These are phyloP conservation scores for Carpatolechia fugitivella DNA, from an alignment of 2,888 invertebrate genomes.

Conservation along the genomic window DNA sequence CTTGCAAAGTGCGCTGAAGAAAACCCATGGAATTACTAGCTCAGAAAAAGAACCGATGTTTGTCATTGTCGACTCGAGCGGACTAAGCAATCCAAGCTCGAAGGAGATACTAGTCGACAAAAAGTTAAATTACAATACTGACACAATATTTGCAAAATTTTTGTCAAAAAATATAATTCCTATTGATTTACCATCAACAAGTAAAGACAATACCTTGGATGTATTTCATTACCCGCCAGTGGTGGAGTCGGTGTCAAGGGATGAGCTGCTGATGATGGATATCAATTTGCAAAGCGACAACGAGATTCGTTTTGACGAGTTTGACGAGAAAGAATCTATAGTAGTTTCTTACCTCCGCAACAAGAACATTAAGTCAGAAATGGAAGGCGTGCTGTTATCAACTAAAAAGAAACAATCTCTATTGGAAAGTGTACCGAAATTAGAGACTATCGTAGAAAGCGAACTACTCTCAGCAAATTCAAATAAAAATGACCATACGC, in stretches of 20 bases:
- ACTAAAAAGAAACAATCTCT: constrained; percentile 48
- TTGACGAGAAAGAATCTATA: constrained; percentile 46
- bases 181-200: constrained; percentile 42
- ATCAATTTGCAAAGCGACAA: constrained; percentile 51
- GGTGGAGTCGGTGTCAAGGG: constrained; percentile 36
- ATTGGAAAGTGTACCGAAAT: constrained; percentile 48
- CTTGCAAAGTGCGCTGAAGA: constrained; percentile 31
- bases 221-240: constrained; percentile 20
- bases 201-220: constrained; percentile 33
- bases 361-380: constrained; percentile 34
- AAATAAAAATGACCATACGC: constrained; percentile 22
- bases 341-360: constrained; percentile 49
- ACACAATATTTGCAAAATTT: constrained; percentile 30
- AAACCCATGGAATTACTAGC: constrained; percentile 29
- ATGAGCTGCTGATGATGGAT: constrained; percentile 46
- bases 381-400: constrained; percentile 35
- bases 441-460: constrained; percentile 56
- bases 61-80: constrained; percentile 45
- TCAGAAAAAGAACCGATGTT: constrained; percentile 41
- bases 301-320: constrained; percentile 34
- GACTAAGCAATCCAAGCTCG: constrained; percentile 42
- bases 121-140: constrained; percentile 25
- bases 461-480: constrained; percentile 34
- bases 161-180: constrained; percentile 32
- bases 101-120: constrained; percentile 38